Percentiles rank a stretch among this genome's conserved stretches.
These are phyloP conservation scores for Orbicella faveolata DNA, from an alignment of 64 coral and sea anemone genomes.

Conservation along the genomic window DNA sequence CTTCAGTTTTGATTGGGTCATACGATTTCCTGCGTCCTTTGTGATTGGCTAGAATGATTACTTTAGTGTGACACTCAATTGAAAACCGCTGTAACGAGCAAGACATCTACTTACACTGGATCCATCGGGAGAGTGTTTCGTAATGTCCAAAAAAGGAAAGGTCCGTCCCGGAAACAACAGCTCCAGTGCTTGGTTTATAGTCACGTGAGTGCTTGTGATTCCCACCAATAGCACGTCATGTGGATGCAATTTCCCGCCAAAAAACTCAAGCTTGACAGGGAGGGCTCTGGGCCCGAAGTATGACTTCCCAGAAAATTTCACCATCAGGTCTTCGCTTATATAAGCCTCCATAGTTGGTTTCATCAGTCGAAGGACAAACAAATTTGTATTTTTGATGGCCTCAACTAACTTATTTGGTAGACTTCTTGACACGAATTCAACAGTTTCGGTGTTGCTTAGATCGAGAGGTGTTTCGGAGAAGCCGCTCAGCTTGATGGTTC, in stretches of 20 bases:
- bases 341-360: conserved; percentile 70
- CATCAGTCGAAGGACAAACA: conserved; percentile 75
- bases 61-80: no score
- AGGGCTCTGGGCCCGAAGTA: conserved; percentile 48
- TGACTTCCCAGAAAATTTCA: conserved; percentile 71
- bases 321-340: conserved; percentile 57
- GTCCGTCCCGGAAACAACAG: conserved; percentile 68
- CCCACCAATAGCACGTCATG: conserved; percentile 65
- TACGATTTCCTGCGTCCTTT: no score
- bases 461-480: conserved; percentile 70
- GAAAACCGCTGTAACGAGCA: no score
- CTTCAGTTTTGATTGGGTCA: no score
- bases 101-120: conserved; percentile 62
- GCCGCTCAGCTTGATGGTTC: conserved; percentile 63
- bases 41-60: no score
- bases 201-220: conserved; percentile 53
- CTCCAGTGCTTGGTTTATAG: conserved; percentile 59
- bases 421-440: conserved; percentile 65
- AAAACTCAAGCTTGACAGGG: conserved; percentile 66
- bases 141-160: conserved; percentile 72
- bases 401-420: conserved; percentile 41
- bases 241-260: conserved; percentile 54
- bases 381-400: conserved; percentile 37
- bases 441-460: conserved; percentile 62
- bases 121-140: conserved; percentile 31